Evolutionary conservation across 2,888 invertebrate species (phyloP), one percentile per base, ranked within the genome.

Genomic region (Diogma glabrata): DNA sequence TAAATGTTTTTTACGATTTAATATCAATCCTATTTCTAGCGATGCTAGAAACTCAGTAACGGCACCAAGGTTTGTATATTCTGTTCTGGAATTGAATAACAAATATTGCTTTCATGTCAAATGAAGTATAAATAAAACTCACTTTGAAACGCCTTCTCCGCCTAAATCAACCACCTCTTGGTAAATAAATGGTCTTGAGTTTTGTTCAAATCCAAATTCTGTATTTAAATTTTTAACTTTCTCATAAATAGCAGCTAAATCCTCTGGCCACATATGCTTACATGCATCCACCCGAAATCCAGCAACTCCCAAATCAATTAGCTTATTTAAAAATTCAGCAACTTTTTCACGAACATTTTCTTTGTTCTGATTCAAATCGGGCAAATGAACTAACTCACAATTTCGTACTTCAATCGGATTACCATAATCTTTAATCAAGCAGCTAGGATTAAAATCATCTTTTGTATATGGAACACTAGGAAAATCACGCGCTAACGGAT

Each of bases 81-180:
- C 47, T 28, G 12, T 47, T 19, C 26, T 43, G 23, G n/a, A 43
- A 22, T n/a, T n/a, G n/a, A n/a, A n/a, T n/a, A n/a, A n/a, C n/a
- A n/a, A n/a, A n/a, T n/a, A n/a, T n/a, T n/a, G n/a, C n/a, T n/a
- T n/a, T n/a, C n/a, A n/a, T n/a, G n/a, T n/a, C n/a, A n/a, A n/a
- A n/a, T n/a, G n/a, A n/a, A n/a, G n/a, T n/a, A n/a, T n/a, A n/a
- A n/a, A n/a, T n/a, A n/a, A n/a, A 20, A 9, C 43, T 57, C 47
- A 62, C 61, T 62, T 63, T 26, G 61, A 60, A 38, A 64, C 48
- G 0, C 59, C 53, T 50, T 64, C 59, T 4, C 55, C 55, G 1
- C 61, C 62, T 33, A 72, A 62, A 61, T 79, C 78, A 48, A 78
- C 75, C 9, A 81, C 78, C 63, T 78, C 77, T 58, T 75, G 75